A percentile compares a stretch with the other conserved stretches of the same genome.
Conservation (phyloP, 2,888 invertebrate species). For the Cantharis flavilabris region DNA sequence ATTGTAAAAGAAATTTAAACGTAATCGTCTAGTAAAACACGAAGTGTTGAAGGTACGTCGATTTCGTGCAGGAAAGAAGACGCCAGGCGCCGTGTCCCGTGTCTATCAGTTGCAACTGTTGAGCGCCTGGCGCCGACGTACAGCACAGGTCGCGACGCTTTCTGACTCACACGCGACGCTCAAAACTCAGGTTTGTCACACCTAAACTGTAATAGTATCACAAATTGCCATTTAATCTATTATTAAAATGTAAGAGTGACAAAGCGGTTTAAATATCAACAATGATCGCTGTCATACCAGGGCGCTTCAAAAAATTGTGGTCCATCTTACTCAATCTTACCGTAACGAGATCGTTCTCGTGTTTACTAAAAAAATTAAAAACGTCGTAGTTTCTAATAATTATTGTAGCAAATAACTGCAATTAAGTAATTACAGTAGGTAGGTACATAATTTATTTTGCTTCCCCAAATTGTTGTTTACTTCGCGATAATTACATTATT, state of each 20-base stretch:
- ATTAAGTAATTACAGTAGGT: not conserved
- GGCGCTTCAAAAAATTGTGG: not conserved
- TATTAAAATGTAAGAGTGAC: not conserved
- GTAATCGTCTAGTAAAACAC: not conserved
- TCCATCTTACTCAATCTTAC: not conserved
- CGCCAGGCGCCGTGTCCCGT: slow-evolving; percentile 40
- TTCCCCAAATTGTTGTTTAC: not conserved
- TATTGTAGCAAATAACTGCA: not conserved
- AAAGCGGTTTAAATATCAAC: not conserved
- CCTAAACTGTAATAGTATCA: not conserved
- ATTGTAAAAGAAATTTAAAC: not conserved
- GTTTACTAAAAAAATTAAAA: not conserved
- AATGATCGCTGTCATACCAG: not conserved
- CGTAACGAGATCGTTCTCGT: not conserved
- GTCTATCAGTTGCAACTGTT: slow-evolving; percentile 39
- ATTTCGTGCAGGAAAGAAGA: slow-evolving; percentile 27
- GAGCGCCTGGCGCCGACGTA: slow-evolving; percentile 41
- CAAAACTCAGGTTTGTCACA: slow-evolving; percentile 35
- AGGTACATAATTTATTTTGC: not conserved
- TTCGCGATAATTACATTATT: not conserved
- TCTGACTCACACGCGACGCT: slow-evolving; percentile 37
- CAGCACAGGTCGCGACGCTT: slow-evolving; percentile 38
- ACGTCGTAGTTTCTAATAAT: not conserved
- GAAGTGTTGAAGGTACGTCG: slow-evolving; percentile 15
- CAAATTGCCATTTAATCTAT: not conserved